A percentile compares a stretch with the other conserved stretches of the same genome.
Conservation (phyloP, 2,888 invertebrate genomes). For the Plagodis pulveraria region DNA sequence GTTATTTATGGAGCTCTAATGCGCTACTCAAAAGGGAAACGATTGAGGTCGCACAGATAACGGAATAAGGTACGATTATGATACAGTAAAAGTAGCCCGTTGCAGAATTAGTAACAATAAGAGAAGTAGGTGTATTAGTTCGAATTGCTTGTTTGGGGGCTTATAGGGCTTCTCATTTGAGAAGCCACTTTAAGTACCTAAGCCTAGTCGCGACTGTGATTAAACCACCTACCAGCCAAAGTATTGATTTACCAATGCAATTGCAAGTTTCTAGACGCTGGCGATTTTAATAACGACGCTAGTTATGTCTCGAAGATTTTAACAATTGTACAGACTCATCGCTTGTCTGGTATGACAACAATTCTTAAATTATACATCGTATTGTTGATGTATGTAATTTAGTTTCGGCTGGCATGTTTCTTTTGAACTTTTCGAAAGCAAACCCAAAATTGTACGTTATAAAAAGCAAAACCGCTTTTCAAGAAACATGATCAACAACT, state of each 20-base stretch:
- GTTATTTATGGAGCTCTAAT: conserved; percentile 22
- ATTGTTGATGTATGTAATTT: conserved; percentile 17
- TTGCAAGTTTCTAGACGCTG: conserved; percentile 22
- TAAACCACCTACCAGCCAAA: conserved; percentile 20
- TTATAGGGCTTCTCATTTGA: conserved; percentile 36
- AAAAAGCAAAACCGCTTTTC: conserved; percentile 33
- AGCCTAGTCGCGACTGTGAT: conserved; percentile 40
- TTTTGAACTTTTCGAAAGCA: conserved; percentile 33
- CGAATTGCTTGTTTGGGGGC: conserved; percentile 4
- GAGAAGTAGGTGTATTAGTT: conserved; percentile 2
- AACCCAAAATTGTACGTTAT: conserved; percentile 24
- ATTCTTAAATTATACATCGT: background rate
- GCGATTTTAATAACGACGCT: conserved; percentile 20
- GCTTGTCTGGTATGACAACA: conserved; percentile 20
- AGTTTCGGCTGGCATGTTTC: conserved; percentile 12
- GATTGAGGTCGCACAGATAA: conserved; percentile 50
- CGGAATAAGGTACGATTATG: conserved; percentile 32
- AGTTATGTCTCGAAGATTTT: background rate
- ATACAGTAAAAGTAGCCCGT: conserved; percentile 24
- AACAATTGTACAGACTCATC: conserved; percentile 10
- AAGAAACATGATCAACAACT: conserved; percentile 30
- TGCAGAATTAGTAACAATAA: conserved; percentile 1
- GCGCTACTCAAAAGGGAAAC: conserved; percentile 33
- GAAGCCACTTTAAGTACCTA: conserved; percentile 36
- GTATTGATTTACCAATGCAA: conserved; percentile 33